Evolutionary conservation across 2,113 vertebrate genomes (phyloP).

Genomic region (Aythya baeri): DNA sequence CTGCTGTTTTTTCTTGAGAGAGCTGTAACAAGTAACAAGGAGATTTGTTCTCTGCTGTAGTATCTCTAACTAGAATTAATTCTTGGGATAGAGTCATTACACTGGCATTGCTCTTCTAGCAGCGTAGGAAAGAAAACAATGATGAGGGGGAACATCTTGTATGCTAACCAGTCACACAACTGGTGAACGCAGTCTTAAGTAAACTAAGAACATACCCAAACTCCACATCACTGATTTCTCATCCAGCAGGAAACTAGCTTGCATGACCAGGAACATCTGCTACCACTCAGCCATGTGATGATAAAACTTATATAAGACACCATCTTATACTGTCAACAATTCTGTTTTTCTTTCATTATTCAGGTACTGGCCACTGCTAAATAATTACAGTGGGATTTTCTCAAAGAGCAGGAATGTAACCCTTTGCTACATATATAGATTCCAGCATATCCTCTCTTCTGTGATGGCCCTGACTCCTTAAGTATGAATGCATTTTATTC

Average conservation of each 20-base stretch:
- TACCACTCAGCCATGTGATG: not conserved
- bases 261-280: constrained; percentile 29
- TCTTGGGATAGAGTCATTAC: not conserved
- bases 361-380: not conserved
- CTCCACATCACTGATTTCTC: constrained; percentile 38
- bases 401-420: not conserved
- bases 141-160: not conserved
- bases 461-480: not conserved
- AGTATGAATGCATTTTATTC: not conserved
- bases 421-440: not conserved
- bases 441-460: not conserved
- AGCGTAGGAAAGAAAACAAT: not conserved
- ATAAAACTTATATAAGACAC: not conserved
- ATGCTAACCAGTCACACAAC: not conserved
- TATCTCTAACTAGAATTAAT: not conserved
- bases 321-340: not conserved
- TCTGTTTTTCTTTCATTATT: not conserved
- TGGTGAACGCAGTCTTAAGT: not conserved
- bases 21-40: not conserved
- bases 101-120: not conserved
- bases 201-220: constrained; percentile 50
- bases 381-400: not conserved
- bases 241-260: not conserved
- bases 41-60: not conserved
- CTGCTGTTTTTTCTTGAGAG: not conserved